A percentile compares a stretch with the other conserved stretches of the same genome.
Evolutionary conservation across 2,888 invertebrate species (phyloP).

Genomic region (Phrixothrix hirtus): DNA sequence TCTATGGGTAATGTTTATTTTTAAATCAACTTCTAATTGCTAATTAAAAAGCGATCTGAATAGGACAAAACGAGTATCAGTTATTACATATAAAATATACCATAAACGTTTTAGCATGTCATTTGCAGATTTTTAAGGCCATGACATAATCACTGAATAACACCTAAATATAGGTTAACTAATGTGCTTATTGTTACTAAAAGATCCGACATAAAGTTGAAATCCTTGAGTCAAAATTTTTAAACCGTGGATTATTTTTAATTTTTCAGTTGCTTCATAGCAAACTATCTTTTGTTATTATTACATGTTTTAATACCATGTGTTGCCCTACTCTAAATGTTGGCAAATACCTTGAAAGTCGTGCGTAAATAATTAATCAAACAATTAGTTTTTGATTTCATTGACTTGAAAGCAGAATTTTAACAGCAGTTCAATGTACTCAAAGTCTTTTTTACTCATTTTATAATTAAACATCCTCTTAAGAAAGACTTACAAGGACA

Average conservation of each 20-base stretch:
- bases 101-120: constrained; percentile 3
- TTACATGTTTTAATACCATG: neutral
- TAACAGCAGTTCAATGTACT: too few relatives aligned
- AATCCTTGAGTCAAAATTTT: constrained; percentile 3
- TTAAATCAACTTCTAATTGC: constrained; percentile 16
- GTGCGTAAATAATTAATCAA: too few relatives aligned
- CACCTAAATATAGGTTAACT: constrained; percentile 30
- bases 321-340: neutral
- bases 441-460: too few relatives aligned
- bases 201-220: constrained; percentile 3
- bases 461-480: too few relatives aligned
- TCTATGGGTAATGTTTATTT: constrained; percentile 21
- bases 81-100: constrained; percentile 1
- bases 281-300: neutral
- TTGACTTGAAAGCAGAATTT: too few relatives aligned
- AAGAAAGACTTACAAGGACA: too few relatives aligned
- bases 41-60: constrained; percentile 13
- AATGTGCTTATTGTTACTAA: neutral
- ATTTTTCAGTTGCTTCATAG: too few relatives aligned
- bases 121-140: constrained; percentile 7
- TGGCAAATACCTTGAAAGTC: too few relatives aligned
- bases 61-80: constrained; percentile 6
- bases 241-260: too few relatives aligned
- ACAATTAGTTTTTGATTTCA: too few relatives aligned
- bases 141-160: constrained; percentile 28